Evolutionary conservation across 2,797 vertebrate genomes (phyloP).

Genomic region (Eremophila alpestris): DNA sequence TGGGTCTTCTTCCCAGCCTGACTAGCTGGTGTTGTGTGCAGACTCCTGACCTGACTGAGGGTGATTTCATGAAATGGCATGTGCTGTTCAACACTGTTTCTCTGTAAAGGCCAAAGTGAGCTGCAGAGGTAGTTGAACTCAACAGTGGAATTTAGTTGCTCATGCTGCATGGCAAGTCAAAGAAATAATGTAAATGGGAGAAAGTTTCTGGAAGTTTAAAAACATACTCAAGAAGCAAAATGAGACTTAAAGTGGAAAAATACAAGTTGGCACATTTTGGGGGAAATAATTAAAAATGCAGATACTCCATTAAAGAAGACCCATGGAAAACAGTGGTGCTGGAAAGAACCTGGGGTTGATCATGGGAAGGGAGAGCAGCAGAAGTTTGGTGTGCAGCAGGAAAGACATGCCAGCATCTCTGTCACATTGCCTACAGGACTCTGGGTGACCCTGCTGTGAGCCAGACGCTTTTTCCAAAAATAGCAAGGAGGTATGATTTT

Average conservation of each 20-base stretch:
- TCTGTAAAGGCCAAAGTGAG: not conserved
- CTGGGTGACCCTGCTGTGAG: not conserved
- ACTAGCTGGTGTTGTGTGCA: not conserved
- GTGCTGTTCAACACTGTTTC: not conserved
- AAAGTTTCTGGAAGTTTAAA: slow-evolving; percentile 4
- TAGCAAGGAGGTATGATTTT: not conserved
- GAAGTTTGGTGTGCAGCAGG: not conserved
- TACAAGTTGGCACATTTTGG: not conserved
- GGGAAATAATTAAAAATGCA: not conserved
- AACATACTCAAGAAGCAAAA: not conserved
- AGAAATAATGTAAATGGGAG: not conserved
- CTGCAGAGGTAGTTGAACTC: not conserved
- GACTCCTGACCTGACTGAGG: not conserved
- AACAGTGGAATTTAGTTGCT: not conserved
- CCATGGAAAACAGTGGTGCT: not conserved
- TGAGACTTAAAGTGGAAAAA: not conserved
- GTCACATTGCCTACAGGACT: not conserved
- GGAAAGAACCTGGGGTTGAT: not conserved
- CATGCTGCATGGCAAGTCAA: not conserved
- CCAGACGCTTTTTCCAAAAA: not conserved
- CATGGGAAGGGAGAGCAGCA: not conserved
- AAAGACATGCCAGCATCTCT: not conserved
- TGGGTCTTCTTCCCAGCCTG: not conserved
- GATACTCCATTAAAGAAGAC: not conserved
- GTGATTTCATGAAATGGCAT: not conserved